Base-by-base conservation (phyloP, 2,113 vertebrate species). In the Callopanchax toddi region DNA sequence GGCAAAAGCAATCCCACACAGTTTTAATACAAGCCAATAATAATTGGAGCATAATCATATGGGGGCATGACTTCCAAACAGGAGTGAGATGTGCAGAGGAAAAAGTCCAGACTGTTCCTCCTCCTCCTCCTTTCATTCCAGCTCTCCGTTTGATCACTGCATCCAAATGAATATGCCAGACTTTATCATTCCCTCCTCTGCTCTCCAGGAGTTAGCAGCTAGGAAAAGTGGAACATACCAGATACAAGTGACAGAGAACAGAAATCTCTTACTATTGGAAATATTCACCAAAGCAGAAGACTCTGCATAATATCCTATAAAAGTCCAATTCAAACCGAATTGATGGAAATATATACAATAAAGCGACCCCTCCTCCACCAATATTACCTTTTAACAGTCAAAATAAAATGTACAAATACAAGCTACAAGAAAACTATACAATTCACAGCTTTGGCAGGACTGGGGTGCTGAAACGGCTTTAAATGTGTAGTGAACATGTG, bases 281-380 rank as follows among this genome's bases (percentile, higher is more conserved):
- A 85, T 89, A 86, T 90, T 91, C 84, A 91, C 85, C 88, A 90
- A 89, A 88, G 92, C 93, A 95, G 92, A 95, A 90, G 89, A 92
- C 72, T 94, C 93, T 94, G 92, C 92, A 79, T 85, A 92, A 92
- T 89, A 83, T 82, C 89, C 88, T 93, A 93, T 87, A 95, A 95
- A 90, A 93, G 64, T 90, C 88, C 93, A 95, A 93, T 94, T 95
- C 93, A 90, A 93, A 94, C 87, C 60, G 91, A 95, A 95, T 93
- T 91, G 92, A 95, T 93, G 90, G 88, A 91, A 88, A 79, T 87
- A 85, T 85, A 87, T 79, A 91, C 87, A 91, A 87, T 87, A 82
- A 93, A 90, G 86, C 87, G 63, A 74, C 56, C 79, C 64, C 60
- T 59, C 57, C 57, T 29, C 52, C 44, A 15, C 45, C 34, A 12